Conservation (phyloP, 2,113 vertebrate species). For the Cisticola juncidis region DNA sequence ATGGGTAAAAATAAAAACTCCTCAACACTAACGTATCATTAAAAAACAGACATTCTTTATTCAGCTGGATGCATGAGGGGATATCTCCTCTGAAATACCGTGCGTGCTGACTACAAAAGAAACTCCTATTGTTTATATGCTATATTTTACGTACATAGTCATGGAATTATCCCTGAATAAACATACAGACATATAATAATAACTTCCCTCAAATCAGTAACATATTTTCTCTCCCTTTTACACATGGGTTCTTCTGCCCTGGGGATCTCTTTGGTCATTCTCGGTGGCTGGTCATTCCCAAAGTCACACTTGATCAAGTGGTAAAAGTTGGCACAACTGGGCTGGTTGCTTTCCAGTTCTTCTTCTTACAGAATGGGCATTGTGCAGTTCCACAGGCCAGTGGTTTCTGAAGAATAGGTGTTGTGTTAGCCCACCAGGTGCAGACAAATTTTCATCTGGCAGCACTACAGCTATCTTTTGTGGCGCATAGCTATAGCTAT, state of each 20-base stretch:
- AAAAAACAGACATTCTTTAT: not conserved
- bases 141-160: not conserved
- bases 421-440: not conserved
- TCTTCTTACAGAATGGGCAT: not conserved
- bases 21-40: not conserved
- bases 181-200: not conserved
- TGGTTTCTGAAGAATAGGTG: not conserved
- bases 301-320: not conserved
- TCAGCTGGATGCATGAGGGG: not conserved
- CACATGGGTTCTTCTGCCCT: fast-evolving
- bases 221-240: not conserved
- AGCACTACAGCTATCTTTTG: not conserved
- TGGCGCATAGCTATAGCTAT: not conserved
- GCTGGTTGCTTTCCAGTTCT: not conserved
- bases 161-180: not conserved
- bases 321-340: not conserved
- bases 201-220: not conserved
- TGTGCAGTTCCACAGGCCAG: not conserved
- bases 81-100: not conserved
- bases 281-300: not conserved
- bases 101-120: not conserved
- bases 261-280: not conserved
- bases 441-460: not conserved
- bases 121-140: not conserved
- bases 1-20: fast-evolving